Evolutionary conservation across 2,113 vertebrate species (phyloP).

Genomic region (Malurus alboscapulatus): DNA sequence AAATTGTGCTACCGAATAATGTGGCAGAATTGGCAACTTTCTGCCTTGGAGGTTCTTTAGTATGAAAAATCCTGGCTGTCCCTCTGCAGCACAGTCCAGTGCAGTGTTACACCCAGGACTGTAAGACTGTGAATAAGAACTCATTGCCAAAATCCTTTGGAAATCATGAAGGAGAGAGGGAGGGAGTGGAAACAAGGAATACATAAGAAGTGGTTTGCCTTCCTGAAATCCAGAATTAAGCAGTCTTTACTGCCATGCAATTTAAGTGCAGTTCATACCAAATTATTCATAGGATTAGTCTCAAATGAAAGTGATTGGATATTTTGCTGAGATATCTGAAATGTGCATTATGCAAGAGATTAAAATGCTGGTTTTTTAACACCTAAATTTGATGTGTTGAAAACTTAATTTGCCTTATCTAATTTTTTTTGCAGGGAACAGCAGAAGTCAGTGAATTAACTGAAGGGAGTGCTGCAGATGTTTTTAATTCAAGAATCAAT

Average conservation of each 20-base stretch:
- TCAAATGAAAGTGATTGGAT: background rate
- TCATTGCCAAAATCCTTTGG: background rate
- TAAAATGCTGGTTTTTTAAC: background rate
- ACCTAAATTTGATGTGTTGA: background rate
- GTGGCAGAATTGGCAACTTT: background rate
- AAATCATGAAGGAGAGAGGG: background rate
- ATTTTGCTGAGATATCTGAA: background rate
- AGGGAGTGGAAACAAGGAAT: background rate
- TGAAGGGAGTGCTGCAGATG: slow-evolving; percentile 84
- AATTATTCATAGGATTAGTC: background rate
- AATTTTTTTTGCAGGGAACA: slow-evolving; percentile 75
- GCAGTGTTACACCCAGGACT: background rate
- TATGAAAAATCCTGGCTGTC: background rate
- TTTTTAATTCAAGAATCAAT: slow-evolving; percentile 81
- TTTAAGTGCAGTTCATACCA: background rate
- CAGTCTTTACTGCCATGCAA: background rate
- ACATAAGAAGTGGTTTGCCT: background rate
- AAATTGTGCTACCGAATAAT: background rate
- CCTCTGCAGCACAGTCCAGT: background rate
- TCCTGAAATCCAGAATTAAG: background rate
- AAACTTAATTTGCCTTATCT: background rate
- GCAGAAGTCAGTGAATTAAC: slow-evolving; percentile 80
- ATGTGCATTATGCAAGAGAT: background rate
- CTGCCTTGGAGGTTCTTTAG: background rate
- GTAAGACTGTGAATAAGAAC: background rate